These are phyloP conservation scores for Episyrphus balteatus DNA, from an alignment of 1,140 invertebrate genomes.

Conservation along the genomic window DNA sequence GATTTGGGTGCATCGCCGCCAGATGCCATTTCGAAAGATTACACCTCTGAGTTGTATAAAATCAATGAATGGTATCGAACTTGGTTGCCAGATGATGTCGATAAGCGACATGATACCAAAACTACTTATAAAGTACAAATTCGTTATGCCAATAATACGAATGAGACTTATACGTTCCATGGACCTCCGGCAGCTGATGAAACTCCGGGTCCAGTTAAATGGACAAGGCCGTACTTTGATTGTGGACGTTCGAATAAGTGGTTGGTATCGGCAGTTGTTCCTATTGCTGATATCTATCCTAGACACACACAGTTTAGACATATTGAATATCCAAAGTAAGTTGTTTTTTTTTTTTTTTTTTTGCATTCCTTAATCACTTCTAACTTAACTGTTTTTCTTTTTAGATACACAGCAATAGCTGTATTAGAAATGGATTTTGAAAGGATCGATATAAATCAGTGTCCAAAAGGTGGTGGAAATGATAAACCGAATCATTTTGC, in stretches of 20 bases:
- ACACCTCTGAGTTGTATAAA: slow-evolving; percentile 80
- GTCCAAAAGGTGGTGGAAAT: slow-evolving; percentile 81
- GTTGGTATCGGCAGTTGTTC: slow-evolving; percentile 85
- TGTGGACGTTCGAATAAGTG: slow-evolving; percentile 92
- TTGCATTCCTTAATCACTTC: background rate
- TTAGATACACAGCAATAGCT: slow-evolving; percentile 80
- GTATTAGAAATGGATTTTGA: slow-evolving; percentile 96
- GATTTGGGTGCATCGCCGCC: slow-evolving; percentile 73
- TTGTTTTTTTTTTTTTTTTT: slow-evolving; percentile 12
- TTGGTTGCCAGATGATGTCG: slow-evolving; percentile 80
- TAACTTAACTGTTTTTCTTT: slow-evolving; percentile 11
- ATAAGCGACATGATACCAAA: slow-evolving; percentile 80
- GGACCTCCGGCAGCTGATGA: slow-evolving; percentile 85
- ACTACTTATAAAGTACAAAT: slow-evolving; percentile 85
- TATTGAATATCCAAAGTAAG: slow-evolving; percentile 89
- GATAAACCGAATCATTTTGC: slow-evolving; percentile 79
- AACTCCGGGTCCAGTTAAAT: slow-evolving; percentile 80
- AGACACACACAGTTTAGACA: slow-evolving; percentile 89
- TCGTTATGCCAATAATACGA: slow-evolving; percentile 89
- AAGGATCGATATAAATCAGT: slow-evolving; percentile 96
- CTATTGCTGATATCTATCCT: slow-evolving; percentile 91
- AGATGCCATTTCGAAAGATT: slow-evolving; percentile 68
- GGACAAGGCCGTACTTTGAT: slow-evolving; percentile 92
- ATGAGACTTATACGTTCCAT: slow-evolving; percentile 90
- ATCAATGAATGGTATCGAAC: slow-evolving; percentile 87